These are phyloP conservation scores for Galeopsomyia nigrocyanea DNA, from an alignment of 2,888 invertebrate species.

Conservation along the genomic window DNA sequence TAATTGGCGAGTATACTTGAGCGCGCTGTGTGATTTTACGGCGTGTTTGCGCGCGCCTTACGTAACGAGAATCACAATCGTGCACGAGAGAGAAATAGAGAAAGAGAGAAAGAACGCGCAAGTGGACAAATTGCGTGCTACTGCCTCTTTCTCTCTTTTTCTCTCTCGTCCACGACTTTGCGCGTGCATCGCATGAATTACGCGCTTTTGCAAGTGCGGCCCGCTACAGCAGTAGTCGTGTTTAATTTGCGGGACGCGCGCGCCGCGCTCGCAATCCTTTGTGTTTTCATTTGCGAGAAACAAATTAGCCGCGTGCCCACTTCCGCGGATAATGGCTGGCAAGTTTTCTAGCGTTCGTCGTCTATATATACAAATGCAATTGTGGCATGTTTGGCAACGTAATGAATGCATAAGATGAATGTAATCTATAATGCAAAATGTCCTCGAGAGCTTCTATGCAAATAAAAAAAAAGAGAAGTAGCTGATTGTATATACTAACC, in stretches of 20 bases:
- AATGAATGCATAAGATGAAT: too few species aligned
- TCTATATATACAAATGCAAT: conserved; percentile 1
- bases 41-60: conserved; percentile 21
- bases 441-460: too few species aligned
- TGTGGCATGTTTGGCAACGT: conserved; percentile 3
- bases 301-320: conserved; percentile 20
- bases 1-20: conserved; percentile 5
- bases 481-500: conserved; percentile 73
- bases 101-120: too few species aligned
- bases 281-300: conserved; percentile 27
- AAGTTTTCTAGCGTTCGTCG: conserved; percentile 17
- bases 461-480: not conserved
- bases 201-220: conserved; percentile 15
- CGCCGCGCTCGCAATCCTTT: conserved; percentile 11
- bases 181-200: conserved; percentile 14
- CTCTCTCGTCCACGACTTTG: too few species aligned
- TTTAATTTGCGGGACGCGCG: conserved; percentile 9
- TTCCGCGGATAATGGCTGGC: not conserved
- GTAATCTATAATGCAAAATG: not conserved
- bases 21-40: conserved; percentile 23
- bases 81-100: too few species aligned
- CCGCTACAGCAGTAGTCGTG: not conserved
- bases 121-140: conserved; percentile 23
- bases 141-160: not conserved
- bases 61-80: conserved; percentile 32